A percentile compares a stretch with the other conserved stretches of the same genome.
These are phyloP conservation scores for Blomia tropicalis DNA, from an alignment of 2,888 invertebrate genomes.

Conservation along the genomic window DNA sequence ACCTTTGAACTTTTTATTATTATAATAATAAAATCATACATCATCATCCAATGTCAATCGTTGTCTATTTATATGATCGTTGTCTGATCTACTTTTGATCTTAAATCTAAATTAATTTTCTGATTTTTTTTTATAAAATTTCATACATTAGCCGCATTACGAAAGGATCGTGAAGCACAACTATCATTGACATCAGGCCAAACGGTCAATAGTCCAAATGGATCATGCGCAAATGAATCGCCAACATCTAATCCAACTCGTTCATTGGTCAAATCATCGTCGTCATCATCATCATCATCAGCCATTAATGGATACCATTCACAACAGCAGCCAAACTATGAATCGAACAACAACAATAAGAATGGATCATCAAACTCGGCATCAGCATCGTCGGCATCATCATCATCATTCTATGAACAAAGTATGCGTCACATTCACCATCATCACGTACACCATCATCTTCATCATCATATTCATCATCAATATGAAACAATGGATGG, in stretches of 20 bases:
- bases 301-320: neutral
- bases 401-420: constrained; percentile 18
- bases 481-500: neutral
- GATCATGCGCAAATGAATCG: too few relatives aligned
- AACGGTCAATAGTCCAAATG: too few relatives aligned
- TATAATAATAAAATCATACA: too few relatives aligned
- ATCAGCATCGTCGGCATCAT: too few relatives aligned
- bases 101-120: neutral
- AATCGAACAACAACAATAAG: neutral
- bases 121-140: too few relatives aligned
- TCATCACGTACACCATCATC: constrained; percentile 41
- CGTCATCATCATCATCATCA: neutral
- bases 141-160: constrained; percentile 84
- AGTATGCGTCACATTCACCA: constrained; percentile 63
- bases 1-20: too few relatives aligned
- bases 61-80: too few relatives aligned
- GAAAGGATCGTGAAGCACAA: constrained; percentile 71
- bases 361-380: too few relatives aligned
- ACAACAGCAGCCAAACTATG: too few relatives aligned
- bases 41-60: too few relatives aligned
- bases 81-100: too few relatives aligned
- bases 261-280: neutral
- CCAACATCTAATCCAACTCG: neutral
- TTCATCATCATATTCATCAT: neutral
- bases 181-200: neutral